Conservation (phyloP, 2,113 vertebrate genomes). For the Puffinus mauretanicus region DNA sequence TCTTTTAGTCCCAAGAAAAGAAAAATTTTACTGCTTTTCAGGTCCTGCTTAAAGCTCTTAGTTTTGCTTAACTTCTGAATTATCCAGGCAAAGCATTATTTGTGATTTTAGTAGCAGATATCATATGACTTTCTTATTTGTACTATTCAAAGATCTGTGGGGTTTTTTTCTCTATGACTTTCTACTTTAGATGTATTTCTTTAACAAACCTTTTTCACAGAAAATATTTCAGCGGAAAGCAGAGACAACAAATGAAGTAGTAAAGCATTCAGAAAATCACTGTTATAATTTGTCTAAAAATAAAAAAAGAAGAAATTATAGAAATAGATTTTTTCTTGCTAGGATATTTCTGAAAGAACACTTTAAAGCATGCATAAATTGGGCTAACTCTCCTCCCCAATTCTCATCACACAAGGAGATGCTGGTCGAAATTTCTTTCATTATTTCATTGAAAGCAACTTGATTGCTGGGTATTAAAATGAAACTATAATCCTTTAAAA, state of each 20-base stretch:
- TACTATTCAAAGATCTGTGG: background rate
- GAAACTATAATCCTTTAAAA: background rate
- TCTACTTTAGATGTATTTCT: background rate
- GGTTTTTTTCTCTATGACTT: background rate
- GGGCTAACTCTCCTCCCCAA: background rate
- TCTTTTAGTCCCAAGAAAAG: background rate
- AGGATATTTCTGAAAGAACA: background rate
- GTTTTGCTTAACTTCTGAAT: background rate
- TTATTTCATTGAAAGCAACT: background rate
- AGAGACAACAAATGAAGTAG: background rate
- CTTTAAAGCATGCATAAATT: background rate
- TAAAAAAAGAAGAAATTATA: background rate
- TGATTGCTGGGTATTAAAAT: background rate
- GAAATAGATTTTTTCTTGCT: background rate
- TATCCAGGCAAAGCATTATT: background rate
- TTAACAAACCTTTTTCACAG: background rate
- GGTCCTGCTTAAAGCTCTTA: background rate
- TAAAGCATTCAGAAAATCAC: background rate
- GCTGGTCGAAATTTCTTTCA: background rate
- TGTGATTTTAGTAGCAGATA: background rate
- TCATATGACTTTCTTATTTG: background rate
- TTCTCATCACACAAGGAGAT: background rate
- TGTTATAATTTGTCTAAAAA: background rate
- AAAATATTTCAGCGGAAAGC: background rate
- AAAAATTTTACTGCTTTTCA: background rate